Evolutionary conservation across 1,140 invertebrate genomes (phyloP).

Genomic region (Drosophila pandora): DNA sequence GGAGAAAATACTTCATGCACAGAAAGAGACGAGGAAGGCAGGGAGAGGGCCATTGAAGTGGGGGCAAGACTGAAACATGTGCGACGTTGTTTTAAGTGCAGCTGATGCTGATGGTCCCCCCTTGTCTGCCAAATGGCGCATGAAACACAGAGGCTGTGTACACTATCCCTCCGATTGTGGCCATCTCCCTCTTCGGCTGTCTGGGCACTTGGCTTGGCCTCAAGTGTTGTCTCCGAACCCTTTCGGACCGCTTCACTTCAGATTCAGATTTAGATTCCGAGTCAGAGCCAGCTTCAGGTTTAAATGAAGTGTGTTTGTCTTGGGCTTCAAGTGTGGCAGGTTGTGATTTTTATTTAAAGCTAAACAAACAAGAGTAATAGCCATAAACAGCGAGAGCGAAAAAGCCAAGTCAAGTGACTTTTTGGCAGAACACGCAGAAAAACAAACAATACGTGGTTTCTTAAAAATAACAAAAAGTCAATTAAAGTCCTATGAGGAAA

Average conservation of each 20-base stretch:
- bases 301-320: conserved; percentile 75
- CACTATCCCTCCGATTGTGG: conserved; percentile 12
- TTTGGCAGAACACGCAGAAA: background rate
- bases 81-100: conserved; percentile 67
- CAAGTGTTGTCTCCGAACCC: conserved; percentile 71
- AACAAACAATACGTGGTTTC: background rate
- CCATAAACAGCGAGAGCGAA: conserved; percentile 19
- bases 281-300: conserved; percentile 34
- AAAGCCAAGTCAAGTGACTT: conserved; percentile 18
- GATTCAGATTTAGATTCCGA: background rate
- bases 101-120: conserved; percentile 40
- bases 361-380: conserved; percentile 47
- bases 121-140: conserved; percentile 77
- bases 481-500: background rate
- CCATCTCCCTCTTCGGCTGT: conserved; percentile 33
- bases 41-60: conserved; percentile 8
- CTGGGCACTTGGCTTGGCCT: conserved; percentile 60
- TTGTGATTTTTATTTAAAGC: conserved; percentile 78
- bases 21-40: conserved; percentile 2
- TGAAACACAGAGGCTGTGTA: conserved; percentile 48
- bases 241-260: conserved; percentile 36
- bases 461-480: background rate
- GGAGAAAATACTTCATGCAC: conserved; percentile 33
- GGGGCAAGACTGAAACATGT: conserved; percentile 60
- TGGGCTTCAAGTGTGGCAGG: conserved; percentile 76